Evolutionary conservation across 2,113 vertebrate species (phyloP).

Genomic region (Parotia lawesii): DNA sequence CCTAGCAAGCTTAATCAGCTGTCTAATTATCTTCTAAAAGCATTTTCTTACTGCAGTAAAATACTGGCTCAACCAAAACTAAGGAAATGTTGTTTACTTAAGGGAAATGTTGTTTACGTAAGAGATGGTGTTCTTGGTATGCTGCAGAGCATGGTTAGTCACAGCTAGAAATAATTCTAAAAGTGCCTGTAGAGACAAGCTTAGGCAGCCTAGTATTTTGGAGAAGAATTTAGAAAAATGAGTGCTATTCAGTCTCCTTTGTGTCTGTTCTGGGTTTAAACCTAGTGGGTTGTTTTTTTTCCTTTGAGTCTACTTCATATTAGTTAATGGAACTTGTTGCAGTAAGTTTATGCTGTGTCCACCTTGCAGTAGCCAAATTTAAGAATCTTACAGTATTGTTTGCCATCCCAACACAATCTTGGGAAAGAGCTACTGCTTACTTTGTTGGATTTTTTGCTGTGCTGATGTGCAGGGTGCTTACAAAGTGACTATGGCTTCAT

Average conservation of each 20-base stretch:
- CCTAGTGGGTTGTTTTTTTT: background rate
- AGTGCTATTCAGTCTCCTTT: background rate
- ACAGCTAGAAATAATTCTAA: background rate
- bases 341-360: background rate
- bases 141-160: background rate
- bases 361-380: background rate
- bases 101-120: background rate
- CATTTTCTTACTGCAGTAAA: background rate
- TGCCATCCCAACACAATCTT: accelerated
- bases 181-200: background rate
- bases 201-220: background rate
- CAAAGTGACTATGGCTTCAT: background rate
- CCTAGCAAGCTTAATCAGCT: background rate
- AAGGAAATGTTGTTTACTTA: background rate
- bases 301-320: background rate
- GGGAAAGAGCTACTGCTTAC: background rate
- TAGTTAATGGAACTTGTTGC: background rate
- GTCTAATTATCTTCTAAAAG: background rate
- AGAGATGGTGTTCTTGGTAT: background rate
- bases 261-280: background rate
- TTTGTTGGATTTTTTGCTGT: background rate
- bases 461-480: background rate
- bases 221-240: background rate
- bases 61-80: background rate
- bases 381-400: background rate